Conservation (phyloP, 1,140 invertebrate species). For the Habropoda laboriosa region DNA sequence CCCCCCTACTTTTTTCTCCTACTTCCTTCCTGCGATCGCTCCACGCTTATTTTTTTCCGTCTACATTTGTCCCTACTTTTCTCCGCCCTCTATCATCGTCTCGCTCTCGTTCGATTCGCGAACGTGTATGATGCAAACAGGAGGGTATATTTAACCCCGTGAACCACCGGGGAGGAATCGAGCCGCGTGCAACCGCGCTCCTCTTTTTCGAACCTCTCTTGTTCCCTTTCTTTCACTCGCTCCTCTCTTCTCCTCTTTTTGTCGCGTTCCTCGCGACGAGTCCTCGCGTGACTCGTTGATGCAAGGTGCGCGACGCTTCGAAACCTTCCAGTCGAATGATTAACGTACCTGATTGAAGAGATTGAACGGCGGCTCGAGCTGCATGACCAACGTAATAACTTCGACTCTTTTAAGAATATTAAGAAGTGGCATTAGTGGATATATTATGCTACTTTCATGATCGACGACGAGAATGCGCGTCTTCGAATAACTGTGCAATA, state of each 20-base stretch:
- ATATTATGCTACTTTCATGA: no score
- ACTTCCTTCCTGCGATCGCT: neutral
- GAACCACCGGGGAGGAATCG: slow-evolving; percentile 64
- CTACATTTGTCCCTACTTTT: slow-evolving; percentile 38
- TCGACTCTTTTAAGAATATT: neutral
- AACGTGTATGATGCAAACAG: slow-evolving; percentile 63
- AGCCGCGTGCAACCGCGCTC: slow-evolving; percentile 48
- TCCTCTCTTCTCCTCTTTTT: neutral
- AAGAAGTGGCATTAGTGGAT: no score
- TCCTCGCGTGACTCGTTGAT: neutral
- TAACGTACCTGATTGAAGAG: neutral
- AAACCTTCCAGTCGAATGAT: neutral
- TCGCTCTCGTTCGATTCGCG: slow-evolving; percentile 56
- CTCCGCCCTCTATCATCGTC: slow-evolving; percentile 47
- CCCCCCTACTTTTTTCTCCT: neutral
- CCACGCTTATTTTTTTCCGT: slow-evolving; percentile 3
- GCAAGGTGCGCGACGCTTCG: neutral
- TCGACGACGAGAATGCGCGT: no score
- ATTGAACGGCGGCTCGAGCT: neutral
- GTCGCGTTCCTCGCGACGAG: neutral
- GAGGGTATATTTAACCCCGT: slow-evolving; percentile 79
- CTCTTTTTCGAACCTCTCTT: slow-evolving; percentile 8
- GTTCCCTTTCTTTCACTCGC: slow-evolving; percentile 13
- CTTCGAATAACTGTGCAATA: no score
- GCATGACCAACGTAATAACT: neutral